Evolutionary conservation across 2,888 invertebrate genomes (phyloP).

Genomic region (Polymixis flavicincta): DNA sequence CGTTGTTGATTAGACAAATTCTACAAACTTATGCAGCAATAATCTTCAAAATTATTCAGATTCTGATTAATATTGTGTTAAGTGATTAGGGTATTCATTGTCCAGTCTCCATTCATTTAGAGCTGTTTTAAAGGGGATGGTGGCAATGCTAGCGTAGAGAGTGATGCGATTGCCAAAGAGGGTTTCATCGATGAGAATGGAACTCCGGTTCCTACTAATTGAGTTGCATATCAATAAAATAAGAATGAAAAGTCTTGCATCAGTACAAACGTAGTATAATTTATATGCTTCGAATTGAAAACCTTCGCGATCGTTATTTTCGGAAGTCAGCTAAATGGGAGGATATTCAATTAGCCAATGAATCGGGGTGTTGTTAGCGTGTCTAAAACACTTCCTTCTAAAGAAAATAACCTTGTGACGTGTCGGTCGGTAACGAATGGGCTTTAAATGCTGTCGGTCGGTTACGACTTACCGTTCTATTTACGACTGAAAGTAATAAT

Average conservation of each 20-base stretch:
- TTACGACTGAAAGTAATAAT: slow-evolving; percentile 53
- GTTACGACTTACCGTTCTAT: slow-evolving; percentile 50
- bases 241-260: background rate
- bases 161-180: background rate
- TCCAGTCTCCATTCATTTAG: background rate
- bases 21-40: no score
- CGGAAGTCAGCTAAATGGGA: slow-evolving; percentile 24
- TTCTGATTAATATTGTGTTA: no score
- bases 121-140: background rate
- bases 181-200: background rate
- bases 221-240: background rate
- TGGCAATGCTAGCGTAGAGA: background rate
- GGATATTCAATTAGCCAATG: slow-evolving; percentile 44
- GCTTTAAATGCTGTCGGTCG: slow-evolving; percentile 39
- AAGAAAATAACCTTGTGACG: slow-evolving; percentile 54
- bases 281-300: background rate
- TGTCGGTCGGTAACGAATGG: slow-evolving; percentile 36
- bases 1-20: no score
- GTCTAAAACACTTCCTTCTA: slow-evolving; percentile 48
- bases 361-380: slow-evolving; percentile 43
- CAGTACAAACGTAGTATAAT: background rate
- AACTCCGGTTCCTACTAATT: background rate
- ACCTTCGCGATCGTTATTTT: slow-evolving; percentile 2
- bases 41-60: no score
- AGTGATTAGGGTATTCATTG: no score